Evolutionary conservation across 1,140 invertebrate genomes (phyloP).

Genomic region (Rhyzopertha dominica): DNA sequence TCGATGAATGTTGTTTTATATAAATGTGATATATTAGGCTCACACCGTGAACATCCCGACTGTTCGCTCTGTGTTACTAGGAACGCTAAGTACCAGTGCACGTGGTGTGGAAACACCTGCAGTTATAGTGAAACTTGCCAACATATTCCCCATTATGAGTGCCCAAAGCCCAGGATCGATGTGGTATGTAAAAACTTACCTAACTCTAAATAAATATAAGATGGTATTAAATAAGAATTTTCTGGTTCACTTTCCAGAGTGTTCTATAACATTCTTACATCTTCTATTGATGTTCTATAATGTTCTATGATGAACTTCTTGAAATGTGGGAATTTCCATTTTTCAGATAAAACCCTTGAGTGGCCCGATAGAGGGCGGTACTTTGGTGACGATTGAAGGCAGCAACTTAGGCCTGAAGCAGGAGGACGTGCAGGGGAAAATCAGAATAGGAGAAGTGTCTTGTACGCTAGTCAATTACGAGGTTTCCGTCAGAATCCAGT

Average conservation of each 20-base stretch:
- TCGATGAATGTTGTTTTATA: conserved; percentile 85
- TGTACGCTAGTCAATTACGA: conserved; percentile 86
- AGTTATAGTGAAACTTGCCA: conserved; percentile 77
- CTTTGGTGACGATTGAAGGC: conserved; percentile 91
- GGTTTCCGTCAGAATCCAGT: conserved; percentile 87
- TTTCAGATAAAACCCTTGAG: conserved; percentile 83
- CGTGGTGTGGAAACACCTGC: conserved; percentile 87
- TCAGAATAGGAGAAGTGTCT: conserved; percentile 83
- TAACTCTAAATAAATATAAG: too few species aligned
- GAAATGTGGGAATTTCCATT: too few species aligned
- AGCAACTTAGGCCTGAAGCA: conserved; percentile 89
- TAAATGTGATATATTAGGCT: conserved; percentile 90
- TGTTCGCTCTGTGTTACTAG: conserved; percentile 91
- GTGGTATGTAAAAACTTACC: conserved; percentile 70
- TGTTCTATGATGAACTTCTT: too few species aligned
- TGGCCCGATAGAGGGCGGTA: conserved; percentile 94
- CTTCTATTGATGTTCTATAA: too few species aligned
- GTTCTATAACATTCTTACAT: too few species aligned
- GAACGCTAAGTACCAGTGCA: conserved; percentile 81
- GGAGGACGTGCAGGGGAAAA: conserved; percentile 86
- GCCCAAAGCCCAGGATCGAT: conserved; percentile 88
- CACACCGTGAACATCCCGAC: conserved; percentile 85
- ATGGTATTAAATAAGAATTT: too few species aligned
- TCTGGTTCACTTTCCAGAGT: too few species aligned
- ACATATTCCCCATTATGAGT: conserved; percentile 68